Evolutionary conservation across 2,797 vertebrate species (phyloP).

Genomic region (Atherinosoma microstoma): DNA sequence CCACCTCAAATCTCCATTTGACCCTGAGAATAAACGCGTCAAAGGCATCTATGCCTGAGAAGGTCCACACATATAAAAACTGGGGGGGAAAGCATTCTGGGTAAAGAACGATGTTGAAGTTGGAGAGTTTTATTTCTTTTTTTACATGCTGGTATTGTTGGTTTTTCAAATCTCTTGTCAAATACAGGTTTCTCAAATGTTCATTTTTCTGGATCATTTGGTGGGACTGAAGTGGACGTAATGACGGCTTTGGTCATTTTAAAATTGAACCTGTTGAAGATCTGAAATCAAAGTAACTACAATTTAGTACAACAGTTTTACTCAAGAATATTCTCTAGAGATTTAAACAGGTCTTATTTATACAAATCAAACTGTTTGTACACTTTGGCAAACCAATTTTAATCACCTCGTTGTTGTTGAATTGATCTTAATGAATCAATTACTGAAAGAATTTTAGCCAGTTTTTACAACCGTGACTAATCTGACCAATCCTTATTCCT

Average conservation of each 20-base stretch:
- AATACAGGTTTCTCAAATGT: conserved; percentile 12
- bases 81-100: background rate
- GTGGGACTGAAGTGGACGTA: background rate
- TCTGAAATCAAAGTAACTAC: conserved; percentile 15
- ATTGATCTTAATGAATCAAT: background rate
- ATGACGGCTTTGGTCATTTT: background rate
- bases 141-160: background rate
- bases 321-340: too few relatives aligned
- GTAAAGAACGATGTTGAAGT: background rate
- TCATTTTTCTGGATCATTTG: conserved; percentile 19
- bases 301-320: background rate
- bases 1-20: conserved; percentile 93
- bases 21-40: conserved; percentile 92
- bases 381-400: background rate
- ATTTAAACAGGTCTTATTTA: background rate
- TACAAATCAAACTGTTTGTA: background rate
- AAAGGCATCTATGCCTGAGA: conserved; percentile 88
- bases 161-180: conserved; percentile 3
- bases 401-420: background rate
- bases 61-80: conserved; percentile 27
- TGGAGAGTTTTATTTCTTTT: conserved; percentile 9
- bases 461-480: background rate
- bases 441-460: background rate
- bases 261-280: background rate
- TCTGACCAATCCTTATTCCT: background rate